A percentile compares a stretch with the other conserved stretches of the same genome.
Conservation (phyloP, 2,113 vertebrate genomes). For the Corythoichthys intestinalis region DNA sequence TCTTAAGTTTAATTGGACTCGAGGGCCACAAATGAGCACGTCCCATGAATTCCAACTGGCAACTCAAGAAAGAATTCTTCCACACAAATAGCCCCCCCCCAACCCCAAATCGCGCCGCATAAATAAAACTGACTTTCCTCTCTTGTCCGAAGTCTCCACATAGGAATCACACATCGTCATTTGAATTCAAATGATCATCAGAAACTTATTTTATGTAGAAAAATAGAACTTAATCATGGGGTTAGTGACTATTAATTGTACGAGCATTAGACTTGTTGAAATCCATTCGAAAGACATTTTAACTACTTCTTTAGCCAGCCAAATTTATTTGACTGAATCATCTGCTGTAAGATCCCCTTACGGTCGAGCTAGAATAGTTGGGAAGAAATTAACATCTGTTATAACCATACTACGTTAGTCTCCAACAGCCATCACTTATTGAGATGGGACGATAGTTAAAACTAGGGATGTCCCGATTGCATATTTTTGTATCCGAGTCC, state of each 20-base stretch:
- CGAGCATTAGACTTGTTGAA: neutral
- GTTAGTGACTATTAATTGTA: neutral
- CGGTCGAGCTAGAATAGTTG: too few relatives aligned
- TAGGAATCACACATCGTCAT: neutral
- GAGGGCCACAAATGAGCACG: neutral
- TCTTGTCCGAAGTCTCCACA: neutral
- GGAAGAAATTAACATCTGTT: too few relatives aligned
- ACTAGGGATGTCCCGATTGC: too few relatives aligned
- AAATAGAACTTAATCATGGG: too few relatives aligned
- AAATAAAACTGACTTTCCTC: neutral
- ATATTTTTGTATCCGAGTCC: too few relatives aligned
- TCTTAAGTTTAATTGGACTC: slow-evolving; percentile 2
- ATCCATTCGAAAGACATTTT: neutral
- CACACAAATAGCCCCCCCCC: too few relatives aligned
- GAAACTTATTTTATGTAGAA: neutral
- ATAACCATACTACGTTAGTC: too few relatives aligned
- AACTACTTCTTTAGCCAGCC: neutral
- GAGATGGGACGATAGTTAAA: too few relatives aligned
- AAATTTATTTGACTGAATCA: too few relatives aligned
- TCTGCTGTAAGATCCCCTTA: too few relatives aligned
- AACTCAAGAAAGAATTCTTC: neutral
- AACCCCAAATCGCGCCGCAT: neutral
- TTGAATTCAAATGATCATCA: neutral
- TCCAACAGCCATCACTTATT: too few relatives aligned
- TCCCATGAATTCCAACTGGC: neutral